Percentiles rank a stretch among this genome's conserved stretches.
Conservation (phyloP, 2,113 vertebrate genomes). For the Corapipo altera region DNA sequence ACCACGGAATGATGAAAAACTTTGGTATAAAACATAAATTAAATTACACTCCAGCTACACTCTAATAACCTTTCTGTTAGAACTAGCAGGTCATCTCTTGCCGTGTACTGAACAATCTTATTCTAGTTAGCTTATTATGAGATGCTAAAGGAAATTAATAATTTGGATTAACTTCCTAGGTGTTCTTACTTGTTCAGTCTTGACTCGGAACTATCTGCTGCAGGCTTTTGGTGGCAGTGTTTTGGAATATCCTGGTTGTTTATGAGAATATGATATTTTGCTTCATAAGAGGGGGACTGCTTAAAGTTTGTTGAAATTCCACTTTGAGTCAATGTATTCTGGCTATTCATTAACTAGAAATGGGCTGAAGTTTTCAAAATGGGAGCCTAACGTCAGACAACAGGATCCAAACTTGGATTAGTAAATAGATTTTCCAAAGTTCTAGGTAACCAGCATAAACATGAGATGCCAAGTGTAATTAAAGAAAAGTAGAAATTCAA, state of each 20-base stretch:
- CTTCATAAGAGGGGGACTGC: not conserved
- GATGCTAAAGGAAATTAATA: slow-evolving; percentile 2
- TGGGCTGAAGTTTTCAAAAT: not conserved
- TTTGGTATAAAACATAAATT: not conserved
- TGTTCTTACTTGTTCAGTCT: not conserved
- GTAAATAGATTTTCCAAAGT: not conserved
- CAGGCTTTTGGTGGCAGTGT: not conserved
- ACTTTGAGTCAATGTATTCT: not conserved
- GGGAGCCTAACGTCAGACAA: not conserved
- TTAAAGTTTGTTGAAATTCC: not conserved
- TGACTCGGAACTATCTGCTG: not conserved
- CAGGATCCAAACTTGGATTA: not conserved
- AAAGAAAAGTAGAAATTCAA: not conserved
- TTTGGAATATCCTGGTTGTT: not conserved
- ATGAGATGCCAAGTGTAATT: not conserved
- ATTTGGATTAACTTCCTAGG: not conserved
- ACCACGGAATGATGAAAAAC: not conserved
- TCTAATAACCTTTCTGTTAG: not conserved
- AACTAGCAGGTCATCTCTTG: not conserved
- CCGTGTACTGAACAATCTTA: not conserved
- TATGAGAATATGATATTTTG: not conserved
- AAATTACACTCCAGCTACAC: not conserved
- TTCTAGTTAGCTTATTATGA: not conserved
- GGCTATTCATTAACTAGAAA: not conserved
- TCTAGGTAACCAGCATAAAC: not conserved